Evolutionary conservation across 2,113 vertebrate genomes (phyloP), one percentile per base, ranked within the genome.

Genomic region (Triplophysa dalaica): DNA sequence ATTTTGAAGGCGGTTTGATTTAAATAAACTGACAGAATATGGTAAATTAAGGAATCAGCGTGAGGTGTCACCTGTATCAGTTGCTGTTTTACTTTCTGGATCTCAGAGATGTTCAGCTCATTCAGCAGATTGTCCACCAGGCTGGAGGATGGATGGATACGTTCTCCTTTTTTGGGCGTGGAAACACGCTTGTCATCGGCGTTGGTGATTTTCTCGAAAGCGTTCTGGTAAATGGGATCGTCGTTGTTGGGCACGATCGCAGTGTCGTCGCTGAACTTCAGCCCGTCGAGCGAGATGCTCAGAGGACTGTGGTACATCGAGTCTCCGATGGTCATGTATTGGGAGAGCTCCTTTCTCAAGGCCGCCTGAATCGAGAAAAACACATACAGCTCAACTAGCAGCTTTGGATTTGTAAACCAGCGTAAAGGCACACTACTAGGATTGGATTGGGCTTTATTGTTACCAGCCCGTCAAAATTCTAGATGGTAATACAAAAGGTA

Each of bases 81-180:
- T 82, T 99, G 98, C 62, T 99, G 97, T 85, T 98, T 98, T 60
- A 99, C 90, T 87, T 99, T 99, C 92, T 99, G 97, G 88, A 99
- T 99, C 92, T 99, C 98, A 0, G 95, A 98, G 89, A 99, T 96
- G 87, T 99, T 98, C 80, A 99, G 93, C 87, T 99, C 98, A 3
- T 95, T 99, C 69, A 99, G 91, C 75, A 99, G 94, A 92, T 99
- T 97, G 0, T 97, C 97, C 83, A 99, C 98, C 0, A 99, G 91
- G 82, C 98, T 97, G 0, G 98, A 96, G 4, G 95, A 94, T 0
- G 98, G 98, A 14, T 93, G 94, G 60, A 94, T 92, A n/a, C 85
- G 83, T 19, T 94, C 93, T 1, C 93, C 92, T 83, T 94, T 95
- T 88, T 94, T 96, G 81, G 95, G 94, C 0, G 81, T 92, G 6